phyloP scores from a whole-genome alignment of 2,797 vertebrate genomes.

The Rhynchonycteris naso region DNA sequence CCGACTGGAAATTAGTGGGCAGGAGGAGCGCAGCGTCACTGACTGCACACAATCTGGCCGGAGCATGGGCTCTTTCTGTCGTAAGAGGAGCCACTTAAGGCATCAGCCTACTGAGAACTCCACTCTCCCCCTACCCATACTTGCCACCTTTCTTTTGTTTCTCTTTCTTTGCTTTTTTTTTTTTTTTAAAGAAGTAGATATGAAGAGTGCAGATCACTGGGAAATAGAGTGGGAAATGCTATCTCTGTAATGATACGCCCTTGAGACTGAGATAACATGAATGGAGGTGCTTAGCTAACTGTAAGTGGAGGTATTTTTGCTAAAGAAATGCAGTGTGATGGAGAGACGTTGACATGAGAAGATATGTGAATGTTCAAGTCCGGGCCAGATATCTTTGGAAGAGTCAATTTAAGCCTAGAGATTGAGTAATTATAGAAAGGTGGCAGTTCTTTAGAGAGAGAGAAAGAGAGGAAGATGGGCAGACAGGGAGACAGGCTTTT shows the following conservation, averaged over 20 bases:
- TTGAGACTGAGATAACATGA: not conserved
- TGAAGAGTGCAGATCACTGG: not conserved
- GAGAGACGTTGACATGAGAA: not conserved
- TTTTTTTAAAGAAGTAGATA: not conserved
- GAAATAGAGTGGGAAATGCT: not conserved
- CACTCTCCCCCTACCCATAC: not conserved
- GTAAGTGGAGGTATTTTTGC: not conserved
- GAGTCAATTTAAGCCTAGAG: not conserved
- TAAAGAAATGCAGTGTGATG: not conserved
- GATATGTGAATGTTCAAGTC: not conserved
- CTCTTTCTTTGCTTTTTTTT: not conserved
- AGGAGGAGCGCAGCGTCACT: not conserved
- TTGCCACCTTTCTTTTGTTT: not conserved
- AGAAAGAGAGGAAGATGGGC: not conserved
- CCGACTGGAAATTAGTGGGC: not conserved
- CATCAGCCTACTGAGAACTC: not conserved
- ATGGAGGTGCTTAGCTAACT: constrained; percentile 33
- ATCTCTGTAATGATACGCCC: not conserved
- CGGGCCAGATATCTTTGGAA: not conserved
- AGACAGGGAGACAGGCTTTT: not conserved
- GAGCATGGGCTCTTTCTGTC: not conserved
- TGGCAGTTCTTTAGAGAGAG: not conserved
- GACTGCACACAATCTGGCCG: too few relatives aligned
- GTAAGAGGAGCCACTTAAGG: not conserved
- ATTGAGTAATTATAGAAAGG: not conserved